phyloP scores from a whole-genome alignment of 2,113 vertebrate species.

The Elaphurus davidianus region DNA sequence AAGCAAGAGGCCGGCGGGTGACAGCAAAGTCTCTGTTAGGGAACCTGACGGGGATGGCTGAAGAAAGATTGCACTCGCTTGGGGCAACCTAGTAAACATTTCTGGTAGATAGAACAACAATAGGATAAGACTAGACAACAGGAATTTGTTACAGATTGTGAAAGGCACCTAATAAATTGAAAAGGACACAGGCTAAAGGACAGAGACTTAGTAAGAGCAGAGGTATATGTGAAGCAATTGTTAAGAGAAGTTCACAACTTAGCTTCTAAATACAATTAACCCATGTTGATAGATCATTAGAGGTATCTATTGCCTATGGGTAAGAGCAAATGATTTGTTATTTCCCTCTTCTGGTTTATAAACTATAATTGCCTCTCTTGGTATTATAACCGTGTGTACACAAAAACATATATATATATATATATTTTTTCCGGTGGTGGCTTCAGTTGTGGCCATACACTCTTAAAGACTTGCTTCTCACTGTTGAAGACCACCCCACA shows the following conservation, averaged over 20 bases:
- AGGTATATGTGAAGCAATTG: background rate
- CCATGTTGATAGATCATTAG: background rate
- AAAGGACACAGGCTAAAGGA: background rate
- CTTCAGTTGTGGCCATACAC: background rate
- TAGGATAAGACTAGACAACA: background rate
- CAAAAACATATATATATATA: background rate
- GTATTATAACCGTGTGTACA: background rate
- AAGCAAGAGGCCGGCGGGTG: constrained; percentile 15
- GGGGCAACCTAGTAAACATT: background rate
- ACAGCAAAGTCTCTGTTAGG: constrained; percentile 28
- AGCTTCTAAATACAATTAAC: background rate
- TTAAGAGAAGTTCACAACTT: background rate
- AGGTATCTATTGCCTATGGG: background rate
- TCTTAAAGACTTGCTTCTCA: background rate
- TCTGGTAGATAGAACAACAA: background rate
- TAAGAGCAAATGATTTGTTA: background rate
- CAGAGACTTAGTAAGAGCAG: background rate
- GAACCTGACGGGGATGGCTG: background rate
- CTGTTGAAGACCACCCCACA: background rate
- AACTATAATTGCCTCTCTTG: background rate
- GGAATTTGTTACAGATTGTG: background rate
- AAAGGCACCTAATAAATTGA: background rate
- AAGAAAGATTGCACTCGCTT: background rate
- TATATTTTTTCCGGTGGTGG: background rate
- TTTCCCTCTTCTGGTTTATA: constrained; percentile 15